These are phyloP conservation scores for Austrofundulus limnaeus DNA, from an alignment of 2,113 vertebrate genomes.

Conservation along the genomic window DNA sequence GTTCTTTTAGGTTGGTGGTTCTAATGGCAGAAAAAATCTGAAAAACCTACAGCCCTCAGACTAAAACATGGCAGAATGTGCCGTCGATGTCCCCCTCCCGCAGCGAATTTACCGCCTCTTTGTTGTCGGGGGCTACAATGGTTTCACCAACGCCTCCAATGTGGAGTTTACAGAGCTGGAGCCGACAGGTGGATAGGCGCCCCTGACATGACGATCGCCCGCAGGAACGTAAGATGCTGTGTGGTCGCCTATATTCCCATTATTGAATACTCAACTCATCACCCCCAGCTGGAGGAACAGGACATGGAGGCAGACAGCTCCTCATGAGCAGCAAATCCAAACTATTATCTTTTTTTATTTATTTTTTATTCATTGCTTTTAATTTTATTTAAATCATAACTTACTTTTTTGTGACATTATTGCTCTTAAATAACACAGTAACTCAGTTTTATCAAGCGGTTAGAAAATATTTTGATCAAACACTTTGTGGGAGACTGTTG, in stretches of 20 bases:
- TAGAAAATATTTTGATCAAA: too few species aligned
- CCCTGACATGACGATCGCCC: slow-evolving; percentile 76
- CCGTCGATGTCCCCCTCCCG: slow-evolving; percentile 81
- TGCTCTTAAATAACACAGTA: too few species aligned
- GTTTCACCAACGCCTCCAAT: slow-evolving; percentile 15
- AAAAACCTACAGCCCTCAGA: slow-evolving; percentile 65
- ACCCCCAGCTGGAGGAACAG: too few species aligned
- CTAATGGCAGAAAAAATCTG: slow-evolving; percentile 74
- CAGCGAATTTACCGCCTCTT: slow-evolving; percentile 82
- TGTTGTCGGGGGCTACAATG: slow-evolving; percentile 62
- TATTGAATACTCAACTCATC: background rate
- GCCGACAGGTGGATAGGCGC: slow-evolving; percentile 74
- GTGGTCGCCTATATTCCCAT: slow-evolving; percentile 81
- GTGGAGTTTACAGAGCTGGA: slow-evolving; percentile 59
- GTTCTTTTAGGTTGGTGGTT: slow-evolving; percentile 85
- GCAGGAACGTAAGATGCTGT: slow-evolving; percentile 87
- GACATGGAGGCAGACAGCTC: background rate
- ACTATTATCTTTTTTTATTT: too few species aligned
- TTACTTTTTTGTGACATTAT: too few species aligned
- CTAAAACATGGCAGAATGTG: slow-evolving; percentile 81
- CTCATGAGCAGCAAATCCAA: slow-evolving; percentile 36
- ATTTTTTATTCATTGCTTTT: background rate
- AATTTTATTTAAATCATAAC: too few species aligned
- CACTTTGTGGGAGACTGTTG: too few species aligned
- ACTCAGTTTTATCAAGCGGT: too few species aligned